phyloP scores from a whole-genome alignment of 1,140 invertebrate genomes.

The Drosophila subpulchrella region DNA sequence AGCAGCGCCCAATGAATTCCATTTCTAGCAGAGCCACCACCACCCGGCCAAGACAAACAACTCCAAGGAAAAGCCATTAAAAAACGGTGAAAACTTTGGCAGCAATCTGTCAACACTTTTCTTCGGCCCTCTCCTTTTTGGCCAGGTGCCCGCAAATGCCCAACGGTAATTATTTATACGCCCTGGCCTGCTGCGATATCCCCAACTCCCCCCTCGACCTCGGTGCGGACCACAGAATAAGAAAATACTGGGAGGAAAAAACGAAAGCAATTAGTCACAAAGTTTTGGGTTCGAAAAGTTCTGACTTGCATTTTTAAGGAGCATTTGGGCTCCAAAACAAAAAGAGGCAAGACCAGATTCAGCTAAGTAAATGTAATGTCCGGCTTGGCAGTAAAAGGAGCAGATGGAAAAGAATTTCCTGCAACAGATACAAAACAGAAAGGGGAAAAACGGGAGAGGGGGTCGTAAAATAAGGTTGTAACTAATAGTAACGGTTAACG shows the following conservation, averaged over 20 bases:
- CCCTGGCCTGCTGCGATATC: background rate
- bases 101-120: slow-evolving; percentile 78
- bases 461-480: slow-evolving; percentile 25
- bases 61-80: slow-evolving; percentile 53
- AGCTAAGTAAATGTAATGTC: slow-evolving; percentile 38
- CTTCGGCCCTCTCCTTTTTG: background rate
- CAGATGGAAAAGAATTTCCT: background rate
- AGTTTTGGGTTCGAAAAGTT: slow-evolving; percentile 62
- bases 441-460: background rate
- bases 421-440: background rate
- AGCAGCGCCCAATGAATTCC: slow-evolving; percentile 4
- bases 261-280: slow-evolving; percentile 77
- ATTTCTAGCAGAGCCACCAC: background rate
- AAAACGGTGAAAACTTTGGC: slow-evolving; percentile 70
- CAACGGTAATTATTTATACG: slow-evolving; percentile 72
- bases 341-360: background rate
- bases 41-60: slow-evolving; percentile 42
- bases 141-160: slow-evolving; percentile 53
- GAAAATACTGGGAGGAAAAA: slow-evolving; percentile 50
- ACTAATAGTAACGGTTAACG: slow-evolving; percentile 42
- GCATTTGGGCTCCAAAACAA: slow-evolving; percentile 27
- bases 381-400: slow-evolving; percentile 24
- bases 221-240: slow-evolving; percentile 50
- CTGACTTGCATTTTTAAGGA: slow-evolving; percentile 70
- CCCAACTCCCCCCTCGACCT: background rate